A percentile compares a stretch with the other conserved stretches of the same genome.
phyloP scores from a whole-genome alignment of 2,797 vertebrate genomes.

The Enteromius fasciolatus region DNA sequence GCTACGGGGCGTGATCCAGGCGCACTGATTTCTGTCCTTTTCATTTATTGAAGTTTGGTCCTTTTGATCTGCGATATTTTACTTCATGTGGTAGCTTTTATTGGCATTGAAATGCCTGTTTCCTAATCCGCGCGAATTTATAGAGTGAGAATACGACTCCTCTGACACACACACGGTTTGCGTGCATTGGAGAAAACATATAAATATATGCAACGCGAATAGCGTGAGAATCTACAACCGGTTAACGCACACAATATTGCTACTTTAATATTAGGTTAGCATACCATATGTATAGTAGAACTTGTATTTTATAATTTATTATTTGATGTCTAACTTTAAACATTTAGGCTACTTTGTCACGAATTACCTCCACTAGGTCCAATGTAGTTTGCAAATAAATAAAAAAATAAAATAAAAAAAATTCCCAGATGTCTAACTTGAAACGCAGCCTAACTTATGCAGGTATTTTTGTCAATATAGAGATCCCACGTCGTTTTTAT shows the following conservation, averaged over 20 bases:
- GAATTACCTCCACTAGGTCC: neutral
- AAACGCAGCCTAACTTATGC: neutral
- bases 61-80: constrained; percentile 79
- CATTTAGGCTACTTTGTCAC: neutral
- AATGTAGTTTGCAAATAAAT: neutral
- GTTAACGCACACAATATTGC: neutral
- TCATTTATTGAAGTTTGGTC: constrained; percentile 74
- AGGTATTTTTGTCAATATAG: constrained; percentile 53
- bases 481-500: constrained; percentile 57
- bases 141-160: constrained; percentile 76
- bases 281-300: too few relatives aligned
- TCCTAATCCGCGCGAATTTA: constrained; percentile 77
- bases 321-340: neutral
- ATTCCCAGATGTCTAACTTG: neutral
- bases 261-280: neutral
- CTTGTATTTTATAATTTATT: too few relatives aligned
- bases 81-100: constrained; percentile 82
- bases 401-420: too few relatives aligned
- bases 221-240: neutral
- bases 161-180: constrained; percentile 66
- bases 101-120: constrained; percentile 77
- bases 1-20: constrained; percentile 79
- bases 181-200: constrained; percentile 54
- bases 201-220: constrained; percentile 41
- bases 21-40: constrained; percentile 70